These are phyloP conservation scores for Epirrhoe tristata DNA, from an alignment of 2,888 invertebrate species.

Conservation along the genomic window DNA sequence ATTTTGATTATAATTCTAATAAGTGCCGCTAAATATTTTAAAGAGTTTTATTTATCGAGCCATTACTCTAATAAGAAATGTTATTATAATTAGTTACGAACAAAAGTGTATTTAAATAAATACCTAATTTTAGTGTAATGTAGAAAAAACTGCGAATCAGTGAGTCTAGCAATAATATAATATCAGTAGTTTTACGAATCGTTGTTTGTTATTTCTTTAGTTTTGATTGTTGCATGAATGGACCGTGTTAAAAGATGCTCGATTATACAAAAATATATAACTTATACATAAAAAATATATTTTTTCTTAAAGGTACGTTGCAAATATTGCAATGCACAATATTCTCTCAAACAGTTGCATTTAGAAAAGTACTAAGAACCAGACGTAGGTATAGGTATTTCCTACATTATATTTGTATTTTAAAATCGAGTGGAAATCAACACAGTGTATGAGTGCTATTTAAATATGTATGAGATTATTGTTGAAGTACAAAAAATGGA, in stretches of 20 bases:
- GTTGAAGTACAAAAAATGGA: conserved; percentile 81
- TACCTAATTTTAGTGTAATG: conserved; percentile 25
- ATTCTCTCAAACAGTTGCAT: conserved; percentile 16
- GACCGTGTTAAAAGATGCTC: conserved; percentile 57
- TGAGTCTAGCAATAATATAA: conserved; percentile 48
- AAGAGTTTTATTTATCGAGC: neutral
- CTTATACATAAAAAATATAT: neutral
- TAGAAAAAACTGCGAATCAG: conserved; percentile 54
- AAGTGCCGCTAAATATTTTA: conserved; percentile 14
- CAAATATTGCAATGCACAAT: neutral
- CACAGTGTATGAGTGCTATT: conserved; percentile 71
- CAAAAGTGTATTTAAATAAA: conserved; percentile 43
- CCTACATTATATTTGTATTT: neutral
- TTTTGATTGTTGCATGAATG: conserved; percentile 48
- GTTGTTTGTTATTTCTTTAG: conserved; percentile 53
- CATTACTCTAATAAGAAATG: neutral
- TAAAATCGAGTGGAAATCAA: conserved; percentile 47
- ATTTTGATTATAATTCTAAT: neutral
- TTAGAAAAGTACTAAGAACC: conserved; percentile 7
- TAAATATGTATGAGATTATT: conserved; percentile 80
- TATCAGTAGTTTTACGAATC: conserved; percentile 41
- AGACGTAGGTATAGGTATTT: neutral
- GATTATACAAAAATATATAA: conserved; percentile 37
- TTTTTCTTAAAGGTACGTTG: neutral
- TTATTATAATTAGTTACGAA: conserved; percentile 38